Evolutionary conservation across 2,797 vertebrate species (phyloP).

Genomic region (Poecile montanus): DNA sequence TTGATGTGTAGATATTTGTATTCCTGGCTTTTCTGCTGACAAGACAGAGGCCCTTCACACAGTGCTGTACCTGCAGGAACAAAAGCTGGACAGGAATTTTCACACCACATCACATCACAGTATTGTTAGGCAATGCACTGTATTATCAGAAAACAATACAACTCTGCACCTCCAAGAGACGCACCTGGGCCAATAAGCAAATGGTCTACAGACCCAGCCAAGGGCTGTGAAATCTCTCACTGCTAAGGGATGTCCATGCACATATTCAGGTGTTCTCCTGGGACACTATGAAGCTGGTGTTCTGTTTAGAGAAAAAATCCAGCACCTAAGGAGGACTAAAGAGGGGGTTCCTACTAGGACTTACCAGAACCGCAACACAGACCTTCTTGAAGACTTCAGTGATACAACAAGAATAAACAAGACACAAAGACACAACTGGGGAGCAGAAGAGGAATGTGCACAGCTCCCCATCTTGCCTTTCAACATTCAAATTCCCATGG

Average conservation of each 20-base stretch:
- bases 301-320: not conserved
- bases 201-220: not conserved
- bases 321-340: not conserved
- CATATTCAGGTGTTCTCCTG: not conserved
- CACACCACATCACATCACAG: not conserved
- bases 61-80: not conserved
- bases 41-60: not conserved
- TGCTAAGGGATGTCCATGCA: not conserved
- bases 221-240: not conserved
- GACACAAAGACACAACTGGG: not conserved
- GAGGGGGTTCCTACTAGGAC: not conserved
- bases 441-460: not conserved
- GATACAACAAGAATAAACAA: not conserved
- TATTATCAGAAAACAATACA: not conserved
- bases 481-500: not conserved
- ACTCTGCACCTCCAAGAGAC: not conserved
- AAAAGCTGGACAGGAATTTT: not conserved
- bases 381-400: not conserved
- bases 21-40: not conserved
- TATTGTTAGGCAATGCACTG: not conserved
- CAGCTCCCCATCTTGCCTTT: not conserved
- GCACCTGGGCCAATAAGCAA: not conserved
- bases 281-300: not conserved
- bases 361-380: not conserved
- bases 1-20: not conserved